These are phyloP conservation scores for Saxicola maurus DNA, from an alignment of 2,797 vertebrate genomes.

Conservation along the genomic window DNA sequence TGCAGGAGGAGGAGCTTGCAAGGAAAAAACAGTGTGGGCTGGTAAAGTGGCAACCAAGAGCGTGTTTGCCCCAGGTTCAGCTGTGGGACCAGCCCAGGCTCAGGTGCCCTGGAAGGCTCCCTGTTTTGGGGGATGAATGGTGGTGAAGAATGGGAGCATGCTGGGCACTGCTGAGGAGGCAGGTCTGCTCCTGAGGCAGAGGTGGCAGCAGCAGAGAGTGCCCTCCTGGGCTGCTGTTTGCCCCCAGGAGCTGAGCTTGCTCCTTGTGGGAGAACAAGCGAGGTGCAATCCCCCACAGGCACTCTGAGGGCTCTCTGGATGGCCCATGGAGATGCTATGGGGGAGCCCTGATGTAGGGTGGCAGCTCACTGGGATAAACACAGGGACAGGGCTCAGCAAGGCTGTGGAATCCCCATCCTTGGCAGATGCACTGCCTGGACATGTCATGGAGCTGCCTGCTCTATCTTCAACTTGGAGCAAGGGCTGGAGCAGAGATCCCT, in stretches of 20 bases:
- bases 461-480: background rate
- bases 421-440: rapidly evolving
- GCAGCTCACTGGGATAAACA: background rate
- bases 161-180: background rate
- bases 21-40: background rate
- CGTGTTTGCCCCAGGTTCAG: background rate
- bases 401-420: background rate
- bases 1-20: background rate
- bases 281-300: rapidly evolving
- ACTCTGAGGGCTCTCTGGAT: background rate
- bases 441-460: background rate
- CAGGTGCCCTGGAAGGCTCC: background rate
- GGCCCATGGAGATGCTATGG: rapidly evolving
- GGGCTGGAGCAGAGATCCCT: background rate
- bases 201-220: background rate
- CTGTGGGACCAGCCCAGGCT: background rate
- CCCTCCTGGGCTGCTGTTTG: background rate
- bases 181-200: background rate
- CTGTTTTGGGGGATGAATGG: rapidly evolving
- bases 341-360: background rate
- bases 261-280: rapidly evolving
- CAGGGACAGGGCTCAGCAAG: background rate
- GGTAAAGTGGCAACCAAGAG: background rate
- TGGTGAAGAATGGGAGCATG: background rate
- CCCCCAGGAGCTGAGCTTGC: background rate